Evolutionary conservation across 2,113 vertebrate genomes (phyloP), one percentile per base, ranked within the genome.

Genomic region (Polypterus bichir): DNA sequence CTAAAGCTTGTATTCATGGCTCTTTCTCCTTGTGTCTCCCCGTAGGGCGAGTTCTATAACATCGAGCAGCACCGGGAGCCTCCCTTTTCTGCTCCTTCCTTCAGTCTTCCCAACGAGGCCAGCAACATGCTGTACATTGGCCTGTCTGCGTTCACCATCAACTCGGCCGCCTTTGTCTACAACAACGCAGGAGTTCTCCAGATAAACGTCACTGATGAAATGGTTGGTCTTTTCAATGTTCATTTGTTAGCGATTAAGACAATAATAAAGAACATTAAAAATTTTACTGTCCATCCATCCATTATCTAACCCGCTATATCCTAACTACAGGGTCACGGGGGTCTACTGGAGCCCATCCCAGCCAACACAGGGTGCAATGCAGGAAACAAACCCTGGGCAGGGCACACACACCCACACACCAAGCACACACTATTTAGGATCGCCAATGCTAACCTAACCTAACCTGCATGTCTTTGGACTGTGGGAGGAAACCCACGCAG

Each of bases 1-100:
- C 27, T 27, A 27, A 27, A 1, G 27, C 54, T 7, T 5, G 49
- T 47, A 5, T 44, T 57, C 59, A 59, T 46, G 3, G 46, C 6
- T 53, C 6, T 27, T 3, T 7, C 54, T 68, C 46, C 11, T 4
- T 49, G 46, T n/a, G 7, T 62, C 44, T 55, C 47, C 54, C 44
- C 54, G 27, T 5, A 88, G 86, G 86, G 86, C 2, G 71, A 85
- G 67, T 86, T 89, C 59, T 88, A 89, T 74, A 84, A 81, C 70
- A 78, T 83, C 0, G 79, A 73, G 44, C 71, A 70, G 3, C 84
- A 85, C 53, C 69, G 71, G 66, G 81, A 88, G 64, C 76, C 84
- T 47, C 86, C 86, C 0, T 83, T 88, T 64, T 55, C 74, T 51
- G 70, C 84, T 0, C 1, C 27, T 0, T 61, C 65, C n/a, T 83